Base-by-base conservation (phyloP, 2,113 vertebrate species). In the Entelurus aequoreus region DNA sequence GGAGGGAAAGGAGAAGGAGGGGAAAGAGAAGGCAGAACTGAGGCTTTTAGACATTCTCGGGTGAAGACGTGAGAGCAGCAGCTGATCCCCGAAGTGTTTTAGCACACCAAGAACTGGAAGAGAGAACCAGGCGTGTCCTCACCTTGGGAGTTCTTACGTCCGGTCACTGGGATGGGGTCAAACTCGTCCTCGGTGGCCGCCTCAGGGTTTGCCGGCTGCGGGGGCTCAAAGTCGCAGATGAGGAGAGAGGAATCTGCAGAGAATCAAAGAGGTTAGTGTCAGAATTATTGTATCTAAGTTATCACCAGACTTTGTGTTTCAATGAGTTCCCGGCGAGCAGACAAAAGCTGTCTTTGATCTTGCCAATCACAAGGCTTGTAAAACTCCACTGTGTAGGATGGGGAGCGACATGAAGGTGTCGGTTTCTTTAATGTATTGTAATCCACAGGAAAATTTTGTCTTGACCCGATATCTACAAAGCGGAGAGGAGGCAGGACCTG, bases 71-170 rank as follows among this genome's bases (percentile, higher is more conserved):
- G 13, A 48, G 28, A 53, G 37, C 0, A 58, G 19, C 53, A 44
- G 9, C 58, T 44, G 42, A 50, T 64, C 53, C 54, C 54, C 13
- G 19, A 2, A 14, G 10, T 14, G 51, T 37, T 54, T 48, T 42
- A 19, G 9, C 8, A 1, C 7, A 46, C 42, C 28, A 19, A 46
- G 4, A 4, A 46, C 0, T 11, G 5, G 2, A 12, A 12, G 42
- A 46, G 10, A 4, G 10, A 46, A 46, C 10, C 11, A 46, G 15
- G 16, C 35, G 4, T 9, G 58, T n/a, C n/a, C 83, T 90, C 93
- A 99, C 97, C 96, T 95, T 96, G 96, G 82, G 94, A 93, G 83
- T 93, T 96, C 92, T 99, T 99, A 82, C 94, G 92, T 85, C 95
- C 94, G 62, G 94, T 91, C 76, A 99, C 96, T 58, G 96, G 97